These are phyloP conservation scores for Nyctibius bracteatus DNA, from an alignment of 2,113 vertebrate genomes.

Conservation along the genomic window DNA sequence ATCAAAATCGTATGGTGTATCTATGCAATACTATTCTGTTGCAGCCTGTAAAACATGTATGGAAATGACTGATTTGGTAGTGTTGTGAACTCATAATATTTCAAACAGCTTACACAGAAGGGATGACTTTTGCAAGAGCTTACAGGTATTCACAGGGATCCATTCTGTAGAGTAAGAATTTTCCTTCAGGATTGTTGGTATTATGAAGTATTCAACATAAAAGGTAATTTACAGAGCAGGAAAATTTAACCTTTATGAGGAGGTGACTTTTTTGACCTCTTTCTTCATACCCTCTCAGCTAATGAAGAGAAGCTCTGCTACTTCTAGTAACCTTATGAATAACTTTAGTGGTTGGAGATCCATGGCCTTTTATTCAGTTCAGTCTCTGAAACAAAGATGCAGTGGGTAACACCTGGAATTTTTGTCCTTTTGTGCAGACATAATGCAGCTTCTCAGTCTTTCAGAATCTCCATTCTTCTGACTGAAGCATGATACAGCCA, in stretches of 20 bases:
- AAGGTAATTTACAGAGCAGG: neutral
- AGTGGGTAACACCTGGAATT: accelerated
- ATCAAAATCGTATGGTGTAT: neutral
- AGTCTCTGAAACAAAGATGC: neutral
- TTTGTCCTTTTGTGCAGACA: neutral
- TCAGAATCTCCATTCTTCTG: neutral
- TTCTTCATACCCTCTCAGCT: neutral
- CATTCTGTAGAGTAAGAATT: neutral
- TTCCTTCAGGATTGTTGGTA: neutral
- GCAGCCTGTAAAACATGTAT: neutral
- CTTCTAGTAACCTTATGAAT: neutral
- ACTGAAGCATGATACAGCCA: neutral
- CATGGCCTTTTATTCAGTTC: neutral
- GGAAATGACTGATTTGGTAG: neutral
- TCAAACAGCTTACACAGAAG: neutral
- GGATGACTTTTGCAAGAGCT: neutral
- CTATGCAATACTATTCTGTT: neutral
- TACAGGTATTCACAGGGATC: neutral
- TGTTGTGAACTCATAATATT: neutral
- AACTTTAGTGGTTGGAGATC: neutral
- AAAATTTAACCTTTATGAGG: neutral
- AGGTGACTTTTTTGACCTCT: neutral
- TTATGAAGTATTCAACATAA: neutral
- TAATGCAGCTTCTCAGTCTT: neutral
- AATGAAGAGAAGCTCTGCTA: neutral